A percentile compares a stretch with the other conserved stretches of the same genome.
Conservation (phyloP, 2,888 invertebrate species). For the Dorcus parallelipipedus region DNA sequence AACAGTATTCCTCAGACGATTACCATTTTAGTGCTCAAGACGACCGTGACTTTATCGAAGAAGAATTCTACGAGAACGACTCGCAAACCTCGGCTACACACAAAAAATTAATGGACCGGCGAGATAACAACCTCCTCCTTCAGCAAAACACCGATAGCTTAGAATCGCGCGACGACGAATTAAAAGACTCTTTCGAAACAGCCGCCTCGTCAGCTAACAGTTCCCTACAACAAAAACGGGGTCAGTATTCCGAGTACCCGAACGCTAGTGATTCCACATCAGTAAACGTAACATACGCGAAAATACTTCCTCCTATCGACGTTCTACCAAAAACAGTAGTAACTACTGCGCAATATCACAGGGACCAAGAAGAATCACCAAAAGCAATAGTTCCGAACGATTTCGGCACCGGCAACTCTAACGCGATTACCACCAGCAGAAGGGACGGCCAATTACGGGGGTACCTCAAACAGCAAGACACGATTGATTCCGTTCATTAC, state of each 20-base stretch:
- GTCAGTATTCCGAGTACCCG: background rate
- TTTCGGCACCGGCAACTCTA: constrained; percentile 1
- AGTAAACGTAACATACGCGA: background rate
- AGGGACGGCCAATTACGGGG: constrained; percentile 36
- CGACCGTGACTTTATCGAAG: constrained; percentile 24
- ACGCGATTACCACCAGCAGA: constrained; percentile 10
- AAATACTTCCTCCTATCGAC: background rate
- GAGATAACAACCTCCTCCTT: constrained; percentile 42
- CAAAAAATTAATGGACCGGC: constrained; percentile 32
- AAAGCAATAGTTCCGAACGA: constrained; percentile 38
- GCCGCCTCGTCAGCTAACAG: constrained; percentile 50
- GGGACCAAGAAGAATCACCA: constrained; percentile 39
- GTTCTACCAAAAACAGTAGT: constrained; percentile 18
- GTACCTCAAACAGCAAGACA: constrained; percentile 52
- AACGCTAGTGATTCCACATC: constrained; percentile 1
- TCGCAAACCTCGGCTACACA: constrained; percentile 10
- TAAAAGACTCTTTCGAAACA: constrained; percentile 57
- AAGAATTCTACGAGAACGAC: constrained; percentile 26
- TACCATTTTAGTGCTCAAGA: constrained; percentile 38
- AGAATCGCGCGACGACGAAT: constrained; percentile 55
- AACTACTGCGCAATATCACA: constrained; percentile 38
- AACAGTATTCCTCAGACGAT: constrained; percentile 33
- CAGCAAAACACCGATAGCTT: constrained; percentile 55
- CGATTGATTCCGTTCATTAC: constrained; percentile 30
- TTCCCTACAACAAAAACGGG: background rate